Evolutionary conservation across 2,113 vertebrate genomes (phyloP), one percentile per base, ranked within the genome.

Genomic region (Circaetus gallicus): DNA sequence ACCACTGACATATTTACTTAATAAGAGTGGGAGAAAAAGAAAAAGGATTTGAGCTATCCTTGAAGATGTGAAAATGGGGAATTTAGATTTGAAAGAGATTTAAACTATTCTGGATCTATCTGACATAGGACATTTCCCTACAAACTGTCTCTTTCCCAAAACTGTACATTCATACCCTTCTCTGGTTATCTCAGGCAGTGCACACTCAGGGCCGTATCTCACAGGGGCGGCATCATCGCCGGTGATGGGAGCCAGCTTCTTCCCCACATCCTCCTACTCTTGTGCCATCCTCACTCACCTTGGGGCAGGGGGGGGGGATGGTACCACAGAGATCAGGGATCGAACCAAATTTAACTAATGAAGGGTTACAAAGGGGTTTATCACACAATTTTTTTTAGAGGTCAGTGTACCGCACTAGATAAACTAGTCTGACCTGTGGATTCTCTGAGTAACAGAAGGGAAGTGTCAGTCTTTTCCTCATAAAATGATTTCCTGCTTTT

Each of bases 161-260:
- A 49, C 18, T 16, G n/a, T 26, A 16, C 7, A 15, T 74, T 55
- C 10, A 1, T 82, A 14, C 11, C 34, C 25, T 56, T 92, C 53
- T 36, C 26, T 65, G 31, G 5, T 19, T 59, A 11, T 36, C 24
- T 77, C 28, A n/a, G 65, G 32, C 59, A 77, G 38, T 9, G 19
- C 42, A 62, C 11, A 2, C 16, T n/a, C 69, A 7, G 72, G 53
- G 56, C 47, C 70, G 4, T n/a, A 13, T 77, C 45, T 77, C 67
- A n/a, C 76, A 47, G 29, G 22, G 21, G 10, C n/a, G 31, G 14
- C 1, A 0, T 22, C 38, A 6, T 21, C 4, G 2, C 25, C 36
- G 38, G 16, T 69, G 56, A 36, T 52, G 43, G 61, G 58, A 58
- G 20, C 10, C 24, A 65, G 31, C 78, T 62, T 85, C 52, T 82